These are phyloP conservation scores for Troides helena DNA, from an alignment of 2,888 invertebrate genomes.

Conservation along the genomic window DNA sequence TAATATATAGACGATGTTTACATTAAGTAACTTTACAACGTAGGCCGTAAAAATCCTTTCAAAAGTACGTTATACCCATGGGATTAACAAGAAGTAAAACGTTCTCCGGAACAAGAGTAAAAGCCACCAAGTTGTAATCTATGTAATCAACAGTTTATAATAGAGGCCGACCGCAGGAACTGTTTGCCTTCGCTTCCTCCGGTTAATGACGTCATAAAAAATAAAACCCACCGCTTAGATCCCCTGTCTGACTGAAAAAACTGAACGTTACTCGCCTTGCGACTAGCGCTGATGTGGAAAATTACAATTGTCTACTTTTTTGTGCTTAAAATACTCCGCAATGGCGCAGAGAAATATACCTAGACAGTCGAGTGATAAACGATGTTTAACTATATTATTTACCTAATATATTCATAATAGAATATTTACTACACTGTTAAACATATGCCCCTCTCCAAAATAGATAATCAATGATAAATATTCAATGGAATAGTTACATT, in stretches of 20 bases:
- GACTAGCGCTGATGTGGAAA: slow-evolving; percentile 60
- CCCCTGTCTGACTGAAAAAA: slow-evolving; percentile 55
- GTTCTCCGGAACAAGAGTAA: slow-evolving; percentile 23
- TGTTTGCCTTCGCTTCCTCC: slow-evolving; percentile 66
- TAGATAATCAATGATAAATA: too few species aligned
- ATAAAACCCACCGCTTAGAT: slow-evolving; percentile 53
- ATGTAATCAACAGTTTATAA: slow-evolving; percentile 60
- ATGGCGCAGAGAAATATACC: not conserved
- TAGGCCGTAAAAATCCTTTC: slow-evolving; percentile 27
- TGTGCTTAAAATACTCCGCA: not conserved
- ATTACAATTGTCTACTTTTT: slow-evolving; percentile 53
- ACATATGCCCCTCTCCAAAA: too few species aligned
- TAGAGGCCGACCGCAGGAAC: slow-evolving; percentile 61
- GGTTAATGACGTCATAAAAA: slow-evolving; percentile 76
- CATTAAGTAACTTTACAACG: slow-evolving; percentile 5
- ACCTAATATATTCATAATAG: not conserved
- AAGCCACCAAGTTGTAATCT: slow-evolving; percentile 30
- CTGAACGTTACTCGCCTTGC: slow-evolving; percentile 53
- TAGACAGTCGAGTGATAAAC: not conserved
- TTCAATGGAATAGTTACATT: too few species aligned
- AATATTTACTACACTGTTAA: too few species aligned
- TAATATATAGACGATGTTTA: not conserved
- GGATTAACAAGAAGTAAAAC: slow-evolving; percentile 30
- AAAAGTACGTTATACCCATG: slow-evolving; percentile 10
- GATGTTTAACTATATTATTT: not conserved